A percentile compares a stretch with the other conserved stretches of the same genome.
Conservation (phyloP, 2,113 vertebrate genomes). For the Nyctibius bracteatus region DNA sequence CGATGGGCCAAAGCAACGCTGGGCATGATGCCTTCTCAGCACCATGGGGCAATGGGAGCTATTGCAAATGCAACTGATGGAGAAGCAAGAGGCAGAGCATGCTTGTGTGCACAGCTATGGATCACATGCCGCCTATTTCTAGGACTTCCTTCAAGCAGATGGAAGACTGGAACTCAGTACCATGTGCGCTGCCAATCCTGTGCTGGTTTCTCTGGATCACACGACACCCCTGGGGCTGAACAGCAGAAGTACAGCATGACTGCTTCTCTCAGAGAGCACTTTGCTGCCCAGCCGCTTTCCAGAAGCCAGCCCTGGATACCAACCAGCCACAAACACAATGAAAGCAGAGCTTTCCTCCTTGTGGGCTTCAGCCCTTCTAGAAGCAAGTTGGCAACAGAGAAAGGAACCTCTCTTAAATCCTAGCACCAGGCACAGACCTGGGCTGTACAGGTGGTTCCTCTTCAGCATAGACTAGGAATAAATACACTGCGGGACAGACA, state of each 20-base stretch:
- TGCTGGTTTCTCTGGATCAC: not conserved
- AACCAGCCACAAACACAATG: not conserved
- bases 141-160: not conserved
- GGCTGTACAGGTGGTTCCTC: not conserved
- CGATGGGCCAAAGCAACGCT: not conserved
- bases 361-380: not conserved
- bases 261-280: not conserved
- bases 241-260: not conserved
- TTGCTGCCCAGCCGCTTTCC: not conserved
- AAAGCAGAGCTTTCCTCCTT: not conserved
- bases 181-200: not conserved
- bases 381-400: not conserved
- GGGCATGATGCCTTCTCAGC: fast-evolving
- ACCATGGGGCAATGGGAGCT: not conserved
- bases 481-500: not conserved
- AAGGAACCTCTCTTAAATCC: not conserved
- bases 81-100: not conserved
- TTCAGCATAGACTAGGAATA: not conserved
- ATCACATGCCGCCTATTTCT: not conserved
- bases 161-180: not conserved
- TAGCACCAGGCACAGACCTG: not conserved
- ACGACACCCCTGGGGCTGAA: not conserved
- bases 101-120: not conserved
- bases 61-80: not conserved
- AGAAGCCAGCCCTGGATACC: not conserved